Percentiles rank a stretch among this genome's conserved stretches.
Evolutionary conservation across 2,113 vertebrate species (phyloP).

Genomic region (Lathamus discolor): DNA sequence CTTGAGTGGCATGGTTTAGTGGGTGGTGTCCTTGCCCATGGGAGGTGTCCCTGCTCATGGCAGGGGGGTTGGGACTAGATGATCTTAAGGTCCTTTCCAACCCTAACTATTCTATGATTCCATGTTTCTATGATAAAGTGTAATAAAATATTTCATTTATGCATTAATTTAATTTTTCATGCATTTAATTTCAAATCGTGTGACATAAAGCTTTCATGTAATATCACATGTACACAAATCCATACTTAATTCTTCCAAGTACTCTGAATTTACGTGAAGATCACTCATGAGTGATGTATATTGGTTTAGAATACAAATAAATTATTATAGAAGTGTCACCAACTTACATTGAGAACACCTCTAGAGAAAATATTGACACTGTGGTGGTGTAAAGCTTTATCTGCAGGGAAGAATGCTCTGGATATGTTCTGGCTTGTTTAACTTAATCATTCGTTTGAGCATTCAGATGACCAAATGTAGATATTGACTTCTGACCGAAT

Average conservation of each 20-base stretch:
- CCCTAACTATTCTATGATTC: too few species aligned
- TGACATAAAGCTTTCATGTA: background rate
- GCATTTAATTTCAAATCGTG: background rate
- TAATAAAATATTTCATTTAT: background rate
- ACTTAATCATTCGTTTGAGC: background rate
- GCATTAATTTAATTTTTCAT: background rate
- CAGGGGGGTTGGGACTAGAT: too few species aligned
- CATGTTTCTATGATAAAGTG: too few species aligned
- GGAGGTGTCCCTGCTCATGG: too few species aligned
- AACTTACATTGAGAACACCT: background rate
- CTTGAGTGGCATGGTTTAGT: too few species aligned
- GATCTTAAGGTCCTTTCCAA: too few species aligned
- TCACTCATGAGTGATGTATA: background rate
- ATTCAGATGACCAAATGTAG: background rate
- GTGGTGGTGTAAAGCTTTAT: background rate
- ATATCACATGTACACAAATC: background rate
- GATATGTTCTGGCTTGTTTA: background rate
- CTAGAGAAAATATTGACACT: background rate
- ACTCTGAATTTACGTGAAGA: background rate
- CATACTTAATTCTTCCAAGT: background rate
- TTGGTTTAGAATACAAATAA: background rate
- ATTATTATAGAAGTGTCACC: background rate
- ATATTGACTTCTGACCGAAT: background rate
- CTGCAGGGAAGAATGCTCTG: background rate
- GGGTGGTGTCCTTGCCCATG: too few species aligned